These are phyloP conservation scores for Chelonus insularis DNA, from an alignment of 1,140 invertebrate species.

Conservation along the genomic window DNA sequence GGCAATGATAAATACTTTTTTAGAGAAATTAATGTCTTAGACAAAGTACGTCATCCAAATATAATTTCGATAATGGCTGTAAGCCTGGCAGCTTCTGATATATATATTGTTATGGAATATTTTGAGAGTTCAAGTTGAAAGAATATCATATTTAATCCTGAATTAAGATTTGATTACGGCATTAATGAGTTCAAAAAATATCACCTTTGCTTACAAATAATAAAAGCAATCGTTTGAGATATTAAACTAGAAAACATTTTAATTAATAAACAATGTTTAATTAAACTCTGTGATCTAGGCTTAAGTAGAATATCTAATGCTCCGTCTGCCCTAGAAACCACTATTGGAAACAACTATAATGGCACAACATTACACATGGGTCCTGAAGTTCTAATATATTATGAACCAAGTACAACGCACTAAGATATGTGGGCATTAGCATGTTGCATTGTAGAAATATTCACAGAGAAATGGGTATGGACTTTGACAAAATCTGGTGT, in stretches of 20 bases:
- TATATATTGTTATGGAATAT: conserved; percentile 15
- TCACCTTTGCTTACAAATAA: conserved; percentile 6
- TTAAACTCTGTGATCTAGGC: conserved; percentile 22
- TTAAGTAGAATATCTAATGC: background rate
- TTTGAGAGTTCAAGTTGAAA: conserved; percentile 6
- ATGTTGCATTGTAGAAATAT: conserved; percentile 7
- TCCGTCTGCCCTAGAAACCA: background rate
- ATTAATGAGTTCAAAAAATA: background rate
- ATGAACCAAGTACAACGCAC: background rate
- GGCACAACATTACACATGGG: conserved; percentile 17
- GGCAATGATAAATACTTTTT: background rate
- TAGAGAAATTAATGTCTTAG: background rate
- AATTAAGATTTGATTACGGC: background rate
- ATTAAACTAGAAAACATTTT: conserved; percentile 21
- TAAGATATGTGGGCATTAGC: conserved; percentile 19
- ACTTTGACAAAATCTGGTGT: too few relatives aligned
- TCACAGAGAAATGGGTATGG: background rate
- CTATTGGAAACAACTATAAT: background rate
- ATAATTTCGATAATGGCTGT: background rate
- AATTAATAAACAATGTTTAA: background rate
- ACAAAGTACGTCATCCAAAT: background rate
- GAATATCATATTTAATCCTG: background rate
- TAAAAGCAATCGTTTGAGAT: conserved; percentile 15
- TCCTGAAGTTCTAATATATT: conserved; percentile 11
- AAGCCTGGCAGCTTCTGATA: background rate